Percentiles rank a stretch among this genome's conserved stretches.
Conservation (phyloP, 2,888 invertebrate genomes). For the Xestia c-nigrum region DNA sequence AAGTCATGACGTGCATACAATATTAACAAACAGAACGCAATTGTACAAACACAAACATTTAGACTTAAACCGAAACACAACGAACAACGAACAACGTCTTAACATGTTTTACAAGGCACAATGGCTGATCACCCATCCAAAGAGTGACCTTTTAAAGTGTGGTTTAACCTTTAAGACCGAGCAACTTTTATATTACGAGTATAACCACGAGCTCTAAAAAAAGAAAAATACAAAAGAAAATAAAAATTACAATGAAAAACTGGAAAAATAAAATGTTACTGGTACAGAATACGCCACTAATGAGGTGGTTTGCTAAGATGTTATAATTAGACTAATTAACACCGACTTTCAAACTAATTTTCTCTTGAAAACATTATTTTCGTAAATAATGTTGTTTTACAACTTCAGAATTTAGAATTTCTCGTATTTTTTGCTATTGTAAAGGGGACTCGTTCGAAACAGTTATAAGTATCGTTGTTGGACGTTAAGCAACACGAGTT, state of each 20-base stretch:
- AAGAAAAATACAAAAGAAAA: conserved; percentile 1
- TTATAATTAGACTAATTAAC: conserved; percentile 31
- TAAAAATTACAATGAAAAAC: conserved; percentile 1
- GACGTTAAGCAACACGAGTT: background rate
- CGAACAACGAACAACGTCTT: no score
- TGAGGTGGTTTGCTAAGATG: conserved; percentile 28
- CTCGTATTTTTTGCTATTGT: background rate
- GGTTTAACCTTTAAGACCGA: no score
- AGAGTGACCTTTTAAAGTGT: no score
- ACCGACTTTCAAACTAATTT: background rate
- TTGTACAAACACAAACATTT: no score
- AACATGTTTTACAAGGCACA: no score
- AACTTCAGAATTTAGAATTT: background rate
- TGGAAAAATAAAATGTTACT: conserved; percentile 11
- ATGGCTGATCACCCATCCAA: no score
- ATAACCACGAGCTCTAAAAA: background rate
- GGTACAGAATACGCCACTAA: conserved; percentile 10
- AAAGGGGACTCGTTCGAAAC: background rate
- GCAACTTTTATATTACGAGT: no score
- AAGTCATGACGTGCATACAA: no score
- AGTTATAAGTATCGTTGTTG: background rate
- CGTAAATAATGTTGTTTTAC: conserved; percentile 7
- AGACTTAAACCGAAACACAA: no score
- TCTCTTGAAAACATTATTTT: conserved; percentile 10
- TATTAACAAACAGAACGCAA: no score